These are phyloP conservation scores for Dipodomys stephensi DNA, from an alignment of 2,113 vertebrate species.

Conservation along the genomic window DNA sequence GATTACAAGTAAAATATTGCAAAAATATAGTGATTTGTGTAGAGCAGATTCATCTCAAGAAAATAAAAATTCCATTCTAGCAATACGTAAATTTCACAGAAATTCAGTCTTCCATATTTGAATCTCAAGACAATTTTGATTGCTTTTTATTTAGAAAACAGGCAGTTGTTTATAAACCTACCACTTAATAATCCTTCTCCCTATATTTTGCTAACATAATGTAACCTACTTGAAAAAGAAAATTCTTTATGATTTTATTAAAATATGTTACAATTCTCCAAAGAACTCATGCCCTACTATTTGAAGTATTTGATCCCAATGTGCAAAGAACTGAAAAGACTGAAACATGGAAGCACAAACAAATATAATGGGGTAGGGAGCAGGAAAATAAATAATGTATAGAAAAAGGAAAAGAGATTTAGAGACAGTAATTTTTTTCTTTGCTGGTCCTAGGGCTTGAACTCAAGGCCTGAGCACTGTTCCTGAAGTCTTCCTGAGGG, in stretches of 20 bases:
- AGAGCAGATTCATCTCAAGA: neutral
- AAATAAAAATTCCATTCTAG: neutral
- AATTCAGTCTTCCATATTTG: slow-evolving; percentile 26
- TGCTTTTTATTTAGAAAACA: slow-evolving; percentile 25
- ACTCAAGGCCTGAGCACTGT: no score
- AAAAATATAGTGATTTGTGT: neutral
- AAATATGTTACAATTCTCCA: neutral
- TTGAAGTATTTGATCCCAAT: neutral
- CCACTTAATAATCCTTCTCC: neutral
- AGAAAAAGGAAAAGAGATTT: neutral
- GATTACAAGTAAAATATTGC: neutral
- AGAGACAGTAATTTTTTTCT: no score
- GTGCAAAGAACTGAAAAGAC: slow-evolving; percentile 7
- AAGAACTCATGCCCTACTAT: slow-evolving; percentile 3
- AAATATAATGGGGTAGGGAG: neutral
- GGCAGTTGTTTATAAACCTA: neutral
- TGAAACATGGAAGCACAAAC: slow-evolving; percentile 29
- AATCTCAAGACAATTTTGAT: slow-evolving; percentile 10
- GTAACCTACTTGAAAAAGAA: neutral
- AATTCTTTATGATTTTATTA: slow-evolving; percentile 23
- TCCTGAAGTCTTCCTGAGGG: no score
- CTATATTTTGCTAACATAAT: slow-evolving; percentile 13
- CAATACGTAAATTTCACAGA: neutral
- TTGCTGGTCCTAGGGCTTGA: no score
- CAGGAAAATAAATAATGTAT: neutral